Evolutionary conservation across 2,888 invertebrate species (phyloP), one percentile per base, ranked within the genome.

Genomic region (Nomada fabriciana): DNA sequence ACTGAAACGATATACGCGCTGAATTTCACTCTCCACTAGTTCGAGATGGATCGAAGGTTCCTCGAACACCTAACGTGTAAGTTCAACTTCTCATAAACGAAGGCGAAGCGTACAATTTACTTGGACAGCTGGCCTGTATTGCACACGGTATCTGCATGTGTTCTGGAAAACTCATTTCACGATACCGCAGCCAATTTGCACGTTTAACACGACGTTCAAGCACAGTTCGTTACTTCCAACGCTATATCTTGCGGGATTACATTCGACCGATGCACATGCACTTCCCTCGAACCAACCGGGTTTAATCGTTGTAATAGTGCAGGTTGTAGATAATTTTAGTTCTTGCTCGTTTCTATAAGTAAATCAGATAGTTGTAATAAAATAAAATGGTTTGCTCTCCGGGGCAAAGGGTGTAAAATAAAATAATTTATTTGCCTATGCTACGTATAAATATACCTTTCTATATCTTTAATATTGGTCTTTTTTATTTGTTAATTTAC

Each of bases 71-170:
- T 42, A 60, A 65, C 23, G 36, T 36, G 9, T 36, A 36, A 36
- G 36, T 36, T 7, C 43, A 36, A 69, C 63, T 25, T 64, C 43
- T 55, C 42, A 52, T 29, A 3, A 20, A 25, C 60, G 55, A 42
- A 57, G 42, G 43, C 53, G 65, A 53, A 25, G 60, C 42, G 29
- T 55, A 61, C 72, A 69, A 82, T 82, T 81, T 72, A 59, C 63
- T 61, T 60, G 59, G 60, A 72, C 71, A 73, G 64, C 76, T 80
- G 68, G 72, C 43, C 63, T 57, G 42, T 25, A 67, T 72, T 67
- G 60, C 76, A 72, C 71, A 13, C 23, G 65, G 61, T 71, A 61
- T 59, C 36, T 25, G 55, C 52, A 4, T 55, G 20, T 55, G 36
- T 20, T 63, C 53, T 43, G 25, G 52, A 69, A 68, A 68, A 50